Evolutionary conservation across 1,140 invertebrate genomes (phyloP).

Genomic region (Hycleus phaleratus): DNA sequence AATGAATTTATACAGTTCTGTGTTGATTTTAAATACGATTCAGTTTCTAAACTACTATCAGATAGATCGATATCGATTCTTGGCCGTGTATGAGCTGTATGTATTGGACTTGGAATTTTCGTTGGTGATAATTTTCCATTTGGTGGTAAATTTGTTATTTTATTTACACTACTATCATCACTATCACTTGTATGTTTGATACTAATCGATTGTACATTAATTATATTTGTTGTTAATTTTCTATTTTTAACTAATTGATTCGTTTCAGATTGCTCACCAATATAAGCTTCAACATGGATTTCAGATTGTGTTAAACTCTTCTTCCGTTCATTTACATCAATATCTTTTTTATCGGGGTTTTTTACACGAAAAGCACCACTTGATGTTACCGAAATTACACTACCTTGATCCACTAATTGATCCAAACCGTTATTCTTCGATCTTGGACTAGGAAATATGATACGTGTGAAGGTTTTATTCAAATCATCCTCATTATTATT

Average conservation of each 20-base stretch:
- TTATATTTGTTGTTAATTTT: slow-evolving; percentile 28
- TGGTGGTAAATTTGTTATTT: slow-evolving; percentile 31
- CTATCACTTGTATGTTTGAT: slow-evolving; percentile 7
- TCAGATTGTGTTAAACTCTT: slow-evolving; percentile 51
- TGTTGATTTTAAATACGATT: slow-evolving; percentile 57
- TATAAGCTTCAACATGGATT: slow-evolving; percentile 36
- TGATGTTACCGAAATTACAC: slow-evolving; percentile 37
- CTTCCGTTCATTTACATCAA: slow-evolving; percentile 30
- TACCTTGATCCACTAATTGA: slow-evolving; percentile 37
- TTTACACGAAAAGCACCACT: slow-evolving; percentile 36
- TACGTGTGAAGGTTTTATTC: slow-evolving; percentile 31
- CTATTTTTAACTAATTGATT: slow-evolving; percentile 3
- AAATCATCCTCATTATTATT: slow-evolving; percentile 19
- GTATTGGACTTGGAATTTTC: slow-evolving; percentile 54
- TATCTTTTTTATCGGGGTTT: slow-evolving; percentile 28
- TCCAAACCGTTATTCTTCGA: slow-evolving; percentile 25
- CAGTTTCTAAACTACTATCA: slow-evolving; percentile 50
- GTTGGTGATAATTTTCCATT: slow-evolving; percentile 41
- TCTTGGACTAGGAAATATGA: slow-evolving; percentile 31
- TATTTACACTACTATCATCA: slow-evolving; percentile 12
- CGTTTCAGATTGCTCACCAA: slow-evolving; percentile 20
- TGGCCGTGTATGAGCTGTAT: slow-evolving; percentile 43
- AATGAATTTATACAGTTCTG: slow-evolving; percentile 59
- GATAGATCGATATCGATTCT: slow-evolving; percentile 38
- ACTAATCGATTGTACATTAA: slow-evolving; percentile 32